Conservation (phyloP, 2,888 invertebrate genomes). For the Phyllotreta striolata region DNA sequence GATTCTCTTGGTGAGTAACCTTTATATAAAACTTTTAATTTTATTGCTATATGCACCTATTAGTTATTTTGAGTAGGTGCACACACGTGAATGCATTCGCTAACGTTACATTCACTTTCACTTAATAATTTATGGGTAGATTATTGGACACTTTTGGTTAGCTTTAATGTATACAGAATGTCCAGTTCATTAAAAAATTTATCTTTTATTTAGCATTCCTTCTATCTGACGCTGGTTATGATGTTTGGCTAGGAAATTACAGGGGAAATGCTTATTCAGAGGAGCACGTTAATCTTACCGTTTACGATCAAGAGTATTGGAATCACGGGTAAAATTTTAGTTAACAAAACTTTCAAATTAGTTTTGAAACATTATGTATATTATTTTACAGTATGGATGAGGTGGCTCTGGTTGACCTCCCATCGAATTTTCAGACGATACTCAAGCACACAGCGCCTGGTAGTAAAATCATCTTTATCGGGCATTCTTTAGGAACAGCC, state of each 20-base stretch:
- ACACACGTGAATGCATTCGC: too few species aligned
- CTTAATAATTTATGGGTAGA: constrained; percentile 1
- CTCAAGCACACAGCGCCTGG: constrained; percentile 47
- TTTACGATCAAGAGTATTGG: constrained; percentile 55
- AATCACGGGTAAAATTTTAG: constrained; percentile 53
- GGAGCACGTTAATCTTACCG: constrained; percentile 53
- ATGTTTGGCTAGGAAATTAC: constrained; percentile 67
- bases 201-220: constrained; percentile 52
- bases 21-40: neutral
- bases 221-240: constrained; percentile 65
- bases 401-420: constrained; percentile 53
- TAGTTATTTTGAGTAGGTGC: too few species aligned
- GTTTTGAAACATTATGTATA: neutral
- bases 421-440: constrained; percentile 53
- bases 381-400: constrained; percentile 53
- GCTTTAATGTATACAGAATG: neutral
- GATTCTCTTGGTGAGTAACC: constrained; percentile 54
- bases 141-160: neutral
- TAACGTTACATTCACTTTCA: constrained; percentile 7
- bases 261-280: constrained; percentile 56
- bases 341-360: neutral
- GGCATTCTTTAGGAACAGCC: constrained; percentile 90
- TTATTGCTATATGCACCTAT: neutral
- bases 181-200: neutral
- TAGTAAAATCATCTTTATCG: constrained; percentile 73